Evolutionary conservation across 2,113 vertebrate genomes (phyloP), one percentile per base, ranked within the genome.

Genomic region (Triplophysa siluroides): DNA sequence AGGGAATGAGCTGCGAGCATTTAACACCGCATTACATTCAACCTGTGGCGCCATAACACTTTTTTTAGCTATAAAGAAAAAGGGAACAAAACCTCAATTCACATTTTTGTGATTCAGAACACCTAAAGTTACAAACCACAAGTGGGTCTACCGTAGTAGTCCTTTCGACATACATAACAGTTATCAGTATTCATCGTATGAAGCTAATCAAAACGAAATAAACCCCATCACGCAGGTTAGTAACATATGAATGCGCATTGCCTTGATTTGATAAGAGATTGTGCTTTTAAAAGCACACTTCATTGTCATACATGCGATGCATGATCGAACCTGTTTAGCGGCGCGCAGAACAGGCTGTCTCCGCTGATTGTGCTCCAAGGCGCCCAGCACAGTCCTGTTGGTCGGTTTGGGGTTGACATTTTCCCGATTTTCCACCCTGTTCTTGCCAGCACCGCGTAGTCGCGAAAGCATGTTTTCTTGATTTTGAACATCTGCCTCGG

Each of bases 381-480:
- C 85, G 3, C 94, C 95, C 83, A 96, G 84, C 2, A 91, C 94
- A 16, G 94, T 93, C 61, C 96, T 92, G 83, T 79, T 83, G 2
- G 85, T 76, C 0, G 81, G 78, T 56, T 90, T 92, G 0, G 94
- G 94, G 0, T 92, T 90, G 1, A 93, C 47, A 80, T 98, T 98
- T 68, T 98, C 96, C 73, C 95, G 94, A 87, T 98, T 94, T 47
- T 97, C 96, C n/a, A 70, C 60, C 73, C 89, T 63, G 74, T 21
- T 16, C 75, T 93, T 94, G 0, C 75, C 2, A 0, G 84, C 83
- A 16, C 87, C 85, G 2, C 88, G 62, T 16, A 90, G 69, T 69
- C 87, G 83, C 2, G 86, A 66, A 63, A 89, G 70, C 87, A 92
- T 85, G 47, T 90, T 90, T 45, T 92, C 93, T 52, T 91, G 90